Evolutionary conservation across 2,888 invertebrate genomes (phyloP).

Genomic region (Villa cingulata): DNA sequence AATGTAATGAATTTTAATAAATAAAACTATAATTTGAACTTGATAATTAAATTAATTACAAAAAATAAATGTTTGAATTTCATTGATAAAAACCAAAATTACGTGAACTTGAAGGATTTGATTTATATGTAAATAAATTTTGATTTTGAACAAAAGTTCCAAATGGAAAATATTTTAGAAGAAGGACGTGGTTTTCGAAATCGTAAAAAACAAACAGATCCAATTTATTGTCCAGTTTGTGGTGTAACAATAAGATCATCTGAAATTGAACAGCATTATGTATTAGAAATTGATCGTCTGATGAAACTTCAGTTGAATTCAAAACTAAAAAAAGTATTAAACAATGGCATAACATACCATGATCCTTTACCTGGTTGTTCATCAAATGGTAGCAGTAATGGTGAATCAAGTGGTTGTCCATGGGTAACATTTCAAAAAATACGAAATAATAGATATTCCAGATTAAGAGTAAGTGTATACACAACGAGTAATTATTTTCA

Average conservation of each 20-base stretch:
- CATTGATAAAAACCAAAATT: no score
- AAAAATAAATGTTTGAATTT: no score
- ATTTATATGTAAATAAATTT: no score
- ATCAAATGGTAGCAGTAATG: conserved; percentile 7
- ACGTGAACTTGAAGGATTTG: no score
- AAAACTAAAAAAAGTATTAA: conserved; percentile 12
- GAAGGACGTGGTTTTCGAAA: conserved; percentile 33
- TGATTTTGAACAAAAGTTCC: no score
- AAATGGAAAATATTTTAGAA: conserved; percentile 13
- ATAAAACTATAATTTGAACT: no score
- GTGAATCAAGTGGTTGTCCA: conserved; percentile 29
- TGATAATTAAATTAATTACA: no score
- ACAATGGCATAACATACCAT: conserved; percentile 17
- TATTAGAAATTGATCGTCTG: conserved; percentile 64
- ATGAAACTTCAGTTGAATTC: conserved; percentile 35
- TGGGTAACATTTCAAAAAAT: conserved; percentile 67
- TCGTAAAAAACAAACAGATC: conserved; percentile 49
- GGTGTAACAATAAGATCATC: conserved; percentile 67
- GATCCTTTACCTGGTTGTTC: conserved; percentile 16
- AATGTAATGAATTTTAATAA: no score
- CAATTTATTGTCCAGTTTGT: conserved; percentile 78
- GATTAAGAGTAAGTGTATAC: conserved; percentile 37
- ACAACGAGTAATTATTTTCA: no score
- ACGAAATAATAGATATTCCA: conserved; percentile 55
- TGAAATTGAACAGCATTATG: conserved; percentile 72